Evolutionary conservation across 2,113 vertebrate genomes (phyloP).

Genomic region (Rhabdornis inornatus): DNA sequence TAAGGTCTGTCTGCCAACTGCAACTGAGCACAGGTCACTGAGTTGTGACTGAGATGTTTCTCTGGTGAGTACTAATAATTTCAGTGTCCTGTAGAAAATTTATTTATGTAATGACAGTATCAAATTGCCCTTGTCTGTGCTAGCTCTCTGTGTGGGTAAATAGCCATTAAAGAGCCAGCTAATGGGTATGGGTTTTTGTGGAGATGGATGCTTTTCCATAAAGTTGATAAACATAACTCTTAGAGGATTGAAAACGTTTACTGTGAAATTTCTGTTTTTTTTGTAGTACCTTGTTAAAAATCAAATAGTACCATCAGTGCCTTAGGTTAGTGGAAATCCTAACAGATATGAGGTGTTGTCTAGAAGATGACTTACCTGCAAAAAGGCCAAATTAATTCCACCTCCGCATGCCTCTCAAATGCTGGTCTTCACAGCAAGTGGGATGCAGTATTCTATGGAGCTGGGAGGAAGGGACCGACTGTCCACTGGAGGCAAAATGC

Average conservation of each 20-base stretch:
- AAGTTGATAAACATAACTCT: neutral
- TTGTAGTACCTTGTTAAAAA: neutral
- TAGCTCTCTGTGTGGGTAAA: neutral
- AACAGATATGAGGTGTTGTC: neutral
- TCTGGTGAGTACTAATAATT: neutral
- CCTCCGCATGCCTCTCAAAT: neutral
- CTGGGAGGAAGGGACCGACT: neutral
- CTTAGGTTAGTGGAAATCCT: neutral
- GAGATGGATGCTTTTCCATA: neutral
- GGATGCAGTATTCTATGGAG: neutral
- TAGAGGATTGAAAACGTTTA: neutral
- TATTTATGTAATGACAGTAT: neutral
- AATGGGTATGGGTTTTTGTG: neutral
- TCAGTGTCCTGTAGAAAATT: neutral
- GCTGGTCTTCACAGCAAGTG: accelerated
- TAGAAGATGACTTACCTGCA: neutral
- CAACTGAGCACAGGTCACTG: neutral
- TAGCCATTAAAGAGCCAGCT: neutral
- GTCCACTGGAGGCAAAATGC: neutral
- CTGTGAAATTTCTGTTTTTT: neutral
- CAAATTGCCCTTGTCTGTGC: neutral
- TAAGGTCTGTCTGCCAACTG: neutral
- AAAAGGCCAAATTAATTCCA: neutral
- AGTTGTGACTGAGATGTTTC: accelerated
- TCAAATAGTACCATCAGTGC: neutral